Base-by-base conservation (phyloP, 1,140 invertebrate genomes). In the Triops longicaudatus region DNA sequence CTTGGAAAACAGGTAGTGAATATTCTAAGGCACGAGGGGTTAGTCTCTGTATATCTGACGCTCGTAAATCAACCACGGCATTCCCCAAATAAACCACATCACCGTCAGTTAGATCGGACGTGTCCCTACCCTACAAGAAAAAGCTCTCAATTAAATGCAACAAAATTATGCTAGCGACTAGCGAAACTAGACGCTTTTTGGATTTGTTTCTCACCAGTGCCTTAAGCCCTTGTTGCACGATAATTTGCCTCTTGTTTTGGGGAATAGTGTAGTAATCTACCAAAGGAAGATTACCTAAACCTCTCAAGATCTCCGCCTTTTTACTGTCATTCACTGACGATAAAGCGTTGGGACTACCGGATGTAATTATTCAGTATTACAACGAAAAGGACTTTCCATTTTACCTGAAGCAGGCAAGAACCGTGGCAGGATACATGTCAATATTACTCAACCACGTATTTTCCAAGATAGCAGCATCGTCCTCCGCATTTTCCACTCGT, bases 361-460 rank as follows among this genome's bases (percentile, higher is more conserved):
- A 26, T 26, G 44, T 17, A 63, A 26, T 9, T 4, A 27, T 22
- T 73, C 28, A 28, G 0, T 73, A 22, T 73, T 27, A 73, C n/a
- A 10, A 4, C 72, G 10, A 2, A 73, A 73, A 22, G n/a, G 72
- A 73, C n/a, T 73, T 28, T 1, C 12, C 14, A 1, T 2, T n/a
- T 14, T 63, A 77, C 76, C 76, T 77, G 71, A 77, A 77, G 2
- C 63, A 31, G 27, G 63, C 76, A 17, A 77, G 10, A 3, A 72
- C 76, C 7, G 76, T 77, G 71, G 76, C 76, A 37, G 76, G 76
- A 72, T 73, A 77, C 31, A 77, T 72, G 71, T 77, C 76, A 17
- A 71, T 72, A 77, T 77, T 73, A 2, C 63, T 11, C 5, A 77
- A 27, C 76, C 76, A 77, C n/a, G 50, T 72, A 28, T 77, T 77